These are phyloP conservation scores for Lycaena phlaeas DNA, from an alignment of 2,888 invertebrate genomes.

Conservation along the genomic window DNA sequence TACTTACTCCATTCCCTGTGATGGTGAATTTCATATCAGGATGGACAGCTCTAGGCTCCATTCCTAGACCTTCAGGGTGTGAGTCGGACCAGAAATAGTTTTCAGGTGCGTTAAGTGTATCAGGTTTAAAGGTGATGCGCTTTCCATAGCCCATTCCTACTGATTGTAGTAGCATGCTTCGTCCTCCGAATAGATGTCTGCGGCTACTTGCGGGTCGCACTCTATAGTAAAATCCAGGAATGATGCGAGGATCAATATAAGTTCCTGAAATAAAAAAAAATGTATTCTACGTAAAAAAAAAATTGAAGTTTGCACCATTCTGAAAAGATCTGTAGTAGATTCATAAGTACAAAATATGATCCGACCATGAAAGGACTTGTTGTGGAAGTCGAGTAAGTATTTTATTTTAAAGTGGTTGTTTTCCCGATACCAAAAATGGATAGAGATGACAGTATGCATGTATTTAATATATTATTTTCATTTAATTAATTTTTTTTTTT, in stretches of 20 bases:
- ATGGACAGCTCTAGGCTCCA: slow-evolving; percentile 77
- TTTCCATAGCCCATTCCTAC: slow-evolving; percentile 85
- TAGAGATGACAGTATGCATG: too few species aligned
- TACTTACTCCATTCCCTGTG: slow-evolving; percentile 71
- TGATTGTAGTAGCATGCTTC: slow-evolving; percentile 74
- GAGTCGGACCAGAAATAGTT: slow-evolving; percentile 87
- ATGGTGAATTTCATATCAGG: slow-evolving; percentile 78
- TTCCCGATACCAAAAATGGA: too few species aligned
- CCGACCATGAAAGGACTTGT: too few species aligned
- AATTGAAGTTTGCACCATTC: neutral
- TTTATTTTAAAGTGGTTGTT: too few species aligned
- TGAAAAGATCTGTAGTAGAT: neutral
- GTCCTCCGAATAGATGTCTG: slow-evolving; percentile 77
- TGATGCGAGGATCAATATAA: slow-evolving; percentile 79
- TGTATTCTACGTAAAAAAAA: neutral
- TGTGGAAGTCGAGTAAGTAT: too few species aligned
- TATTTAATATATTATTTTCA: too few species aligned
- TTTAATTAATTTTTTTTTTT: too few species aligned
- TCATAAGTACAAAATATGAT: neutral
- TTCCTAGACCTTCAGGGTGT: slow-evolving; percentile 79
- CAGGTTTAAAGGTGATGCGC: slow-evolving; percentile 80
- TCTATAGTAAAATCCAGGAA: slow-evolving; percentile 81
- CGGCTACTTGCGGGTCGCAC: slow-evolving; percentile 78
- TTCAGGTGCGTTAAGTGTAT: slow-evolving; percentile 71
- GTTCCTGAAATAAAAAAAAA: slow-evolving; percentile 65